phyloP scores from a whole-genome alignment of 2,113 vertebrate genomes.

The Edolisoma coerulescens region DNA sequence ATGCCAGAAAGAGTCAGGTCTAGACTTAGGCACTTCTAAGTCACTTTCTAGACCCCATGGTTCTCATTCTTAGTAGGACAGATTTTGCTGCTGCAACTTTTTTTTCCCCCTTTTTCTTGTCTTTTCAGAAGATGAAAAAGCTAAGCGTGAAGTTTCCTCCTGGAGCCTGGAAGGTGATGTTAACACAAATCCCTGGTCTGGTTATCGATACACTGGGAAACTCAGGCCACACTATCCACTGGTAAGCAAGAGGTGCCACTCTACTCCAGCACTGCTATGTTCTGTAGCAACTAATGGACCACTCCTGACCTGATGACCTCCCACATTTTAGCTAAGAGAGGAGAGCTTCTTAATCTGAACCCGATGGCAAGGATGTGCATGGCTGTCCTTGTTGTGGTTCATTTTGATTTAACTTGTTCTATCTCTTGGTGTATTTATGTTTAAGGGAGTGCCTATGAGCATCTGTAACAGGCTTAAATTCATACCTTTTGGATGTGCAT shows the following conservation, averaged over 20 bases:
- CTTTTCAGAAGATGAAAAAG: conserved; percentile 87
- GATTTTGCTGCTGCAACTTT: neutral
- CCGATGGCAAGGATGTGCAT: neutral
- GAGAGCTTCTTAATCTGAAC: neutral
- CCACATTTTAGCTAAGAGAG: neutral
- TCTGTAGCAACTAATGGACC: neutral
- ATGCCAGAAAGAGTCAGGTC: neutral
- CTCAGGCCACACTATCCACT: conserved; percentile 93
- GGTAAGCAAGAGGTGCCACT: conserved; percentile 69
- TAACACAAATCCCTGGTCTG: conserved; percentile 96
- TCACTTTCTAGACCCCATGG: neutral
- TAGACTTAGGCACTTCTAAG: neutral
- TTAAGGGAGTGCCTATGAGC: neutral
- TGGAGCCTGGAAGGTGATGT: conserved; percentile 87
- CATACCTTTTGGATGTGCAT: neutral
- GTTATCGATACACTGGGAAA: conserved; percentile 94
- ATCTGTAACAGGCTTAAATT: neutral
- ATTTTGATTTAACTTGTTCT: neutral
- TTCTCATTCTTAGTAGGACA: neutral
- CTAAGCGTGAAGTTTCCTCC: conserved; percentile 81
- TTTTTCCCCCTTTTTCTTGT: fast-evolving
- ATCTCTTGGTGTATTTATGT: neutral
- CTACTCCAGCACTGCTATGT: neutral
- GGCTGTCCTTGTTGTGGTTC: neutral
- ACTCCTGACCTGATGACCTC: neutral